A percentile compares a stretch with the other conserved stretches of the same genome.
Evolutionary conservation across 2,888 invertebrate genomes (phyloP).

Genomic region (Lomographa bimaculata): DNA sequence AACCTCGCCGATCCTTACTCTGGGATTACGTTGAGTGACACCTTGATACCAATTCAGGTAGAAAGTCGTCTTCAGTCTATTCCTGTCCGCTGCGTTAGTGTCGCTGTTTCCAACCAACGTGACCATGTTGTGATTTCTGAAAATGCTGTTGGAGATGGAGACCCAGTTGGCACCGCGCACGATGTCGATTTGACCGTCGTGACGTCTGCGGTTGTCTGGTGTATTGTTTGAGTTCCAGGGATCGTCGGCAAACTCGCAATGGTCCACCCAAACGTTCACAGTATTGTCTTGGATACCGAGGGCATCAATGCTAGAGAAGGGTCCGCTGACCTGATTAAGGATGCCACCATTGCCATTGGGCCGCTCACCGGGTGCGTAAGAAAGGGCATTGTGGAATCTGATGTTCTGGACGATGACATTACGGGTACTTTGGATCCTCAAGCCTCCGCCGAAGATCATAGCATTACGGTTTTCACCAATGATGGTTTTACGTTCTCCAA

Average conservation of each 20-base stretch:
- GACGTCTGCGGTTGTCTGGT: constrained; percentile 12
- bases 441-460: constrained; percentile 22
- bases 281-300: constrained; percentile 9
- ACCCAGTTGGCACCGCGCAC: constrained; percentile 7
- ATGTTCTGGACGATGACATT: constrained; percentile 22
- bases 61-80: constrained; percentile 11
- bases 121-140: constrained; percentile 19
- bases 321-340: constrained; percentile 10
- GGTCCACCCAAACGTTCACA: constrained; percentile 11
- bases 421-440: neutral
- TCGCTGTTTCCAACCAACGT: constrained; percentile 14
- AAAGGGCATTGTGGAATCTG: constrained; percentile 21
- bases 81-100: neutral
- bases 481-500: constrained; percentile 18
- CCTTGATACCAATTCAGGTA: constrained; percentile 17
- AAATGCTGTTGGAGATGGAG: constrained; percentile 17
- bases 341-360: constrained; percentile 27
- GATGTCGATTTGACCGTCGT: constrained; percentile 21
- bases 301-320: constrained; percentile 16
- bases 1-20: constrained; percentile 16
- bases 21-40: constrained; percentile 15
- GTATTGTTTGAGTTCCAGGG: constrained; percentile 10
- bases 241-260: constrained; percentile 23
- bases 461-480: constrained; percentile 17
- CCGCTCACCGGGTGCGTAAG: constrained; percentile 22